Evolutionary conservation across 2,888 invertebrate species (phyloP).

Genomic region (Aleiodes leptofemur): DNA sequence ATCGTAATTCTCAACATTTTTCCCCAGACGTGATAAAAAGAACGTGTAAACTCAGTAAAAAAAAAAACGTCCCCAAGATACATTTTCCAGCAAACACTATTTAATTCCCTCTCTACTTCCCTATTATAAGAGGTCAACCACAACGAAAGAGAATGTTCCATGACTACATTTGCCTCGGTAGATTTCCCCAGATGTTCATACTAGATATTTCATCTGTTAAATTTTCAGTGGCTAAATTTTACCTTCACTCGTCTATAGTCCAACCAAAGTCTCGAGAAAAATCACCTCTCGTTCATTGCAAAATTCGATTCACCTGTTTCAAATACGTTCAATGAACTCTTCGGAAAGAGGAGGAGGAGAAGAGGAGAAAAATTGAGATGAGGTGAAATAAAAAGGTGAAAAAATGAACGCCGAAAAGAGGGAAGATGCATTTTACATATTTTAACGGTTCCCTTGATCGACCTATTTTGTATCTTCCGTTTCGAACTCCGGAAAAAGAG

Average conservation of each 20-base stretch:
- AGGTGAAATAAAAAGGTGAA: constrained; percentile 52
- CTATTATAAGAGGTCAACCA: constrained; percentile 36
- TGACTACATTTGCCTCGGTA: constrained; percentile 15
- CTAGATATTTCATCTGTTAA: constrained; percentile 16
- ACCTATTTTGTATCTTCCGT: constrained; percentile 18
- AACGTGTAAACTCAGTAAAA: too few species aligned
- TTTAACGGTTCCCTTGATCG: constrained; percentile 68
- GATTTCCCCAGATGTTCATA: constrained; percentile 44
- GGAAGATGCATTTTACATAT: constrained; percentile 66
- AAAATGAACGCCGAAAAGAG: constrained; percentile 52
- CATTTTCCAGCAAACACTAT: constrained; percentile 2
- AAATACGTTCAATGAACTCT: constrained; percentile 15
- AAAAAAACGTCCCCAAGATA: constrained; percentile 15
- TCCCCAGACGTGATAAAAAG: too few species aligned
- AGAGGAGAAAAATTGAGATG: constrained; percentile 9
- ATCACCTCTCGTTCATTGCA: constrained; percentile 2
- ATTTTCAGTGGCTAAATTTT: not conserved
- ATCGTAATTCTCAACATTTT: too few species aligned
- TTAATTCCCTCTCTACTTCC: constrained; percentile 12
- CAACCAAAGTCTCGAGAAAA: not conserved
- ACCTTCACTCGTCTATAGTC: constrained; percentile 30
- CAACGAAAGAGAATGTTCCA: constrained; percentile 27
- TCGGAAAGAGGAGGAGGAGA: not conserved
- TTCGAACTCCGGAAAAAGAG: not conserved
- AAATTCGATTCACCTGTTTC: constrained; percentile 57